A percentile compares a stretch with the other conserved stretches of the same genome.
These are phyloP conservation scores for Otolemur crassicaudatus DNA, from an alignment of 2,797 vertebrate species.

Conservation along the genomic window DNA sequence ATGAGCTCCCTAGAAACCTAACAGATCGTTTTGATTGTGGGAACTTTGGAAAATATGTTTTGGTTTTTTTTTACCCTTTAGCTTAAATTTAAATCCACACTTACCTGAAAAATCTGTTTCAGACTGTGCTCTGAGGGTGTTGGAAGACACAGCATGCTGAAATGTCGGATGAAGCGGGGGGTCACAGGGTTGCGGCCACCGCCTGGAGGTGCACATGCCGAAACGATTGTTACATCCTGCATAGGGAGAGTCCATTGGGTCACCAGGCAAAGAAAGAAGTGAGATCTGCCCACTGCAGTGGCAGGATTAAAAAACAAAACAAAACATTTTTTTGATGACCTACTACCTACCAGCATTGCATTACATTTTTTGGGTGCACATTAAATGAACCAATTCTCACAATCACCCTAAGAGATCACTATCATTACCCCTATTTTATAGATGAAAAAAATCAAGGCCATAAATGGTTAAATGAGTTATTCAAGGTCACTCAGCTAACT, in stretches of 20 bases:
- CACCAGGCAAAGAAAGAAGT: slow-evolving; percentile 1
- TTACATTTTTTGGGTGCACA: not conserved
- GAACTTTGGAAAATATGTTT: not conserved
- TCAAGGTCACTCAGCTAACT: not conserved
- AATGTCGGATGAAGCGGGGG: slow-evolving; percentile 92
- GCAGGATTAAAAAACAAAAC: not conserved
- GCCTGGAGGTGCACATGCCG: slow-evolving; percentile 92
- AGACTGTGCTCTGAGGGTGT: slow-evolving; percentile 92
- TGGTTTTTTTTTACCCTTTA: not conserved
- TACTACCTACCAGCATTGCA: not conserved
- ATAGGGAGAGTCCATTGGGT: slow-evolving; percentile 24
- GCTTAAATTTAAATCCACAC: not conserved
- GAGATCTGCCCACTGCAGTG: not conserved
- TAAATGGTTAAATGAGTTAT: not conserved
- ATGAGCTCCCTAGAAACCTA: not conserved
- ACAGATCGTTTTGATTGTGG: not conserved
- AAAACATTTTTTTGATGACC: not conserved
- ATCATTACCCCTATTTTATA: not conserved
- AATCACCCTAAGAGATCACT: not conserved
- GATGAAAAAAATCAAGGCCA: not conserved
- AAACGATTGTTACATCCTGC: slow-evolving; percentile 91
- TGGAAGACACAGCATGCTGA: slow-evolving; percentile 93
- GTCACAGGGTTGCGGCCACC: slow-evolving; percentile 94
- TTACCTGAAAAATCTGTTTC: slow-evolving; percentile 94
- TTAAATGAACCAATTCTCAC: not conserved